Conservation (phyloP, 2,888 invertebrate species). For the Heliconius cydno region DNA sequence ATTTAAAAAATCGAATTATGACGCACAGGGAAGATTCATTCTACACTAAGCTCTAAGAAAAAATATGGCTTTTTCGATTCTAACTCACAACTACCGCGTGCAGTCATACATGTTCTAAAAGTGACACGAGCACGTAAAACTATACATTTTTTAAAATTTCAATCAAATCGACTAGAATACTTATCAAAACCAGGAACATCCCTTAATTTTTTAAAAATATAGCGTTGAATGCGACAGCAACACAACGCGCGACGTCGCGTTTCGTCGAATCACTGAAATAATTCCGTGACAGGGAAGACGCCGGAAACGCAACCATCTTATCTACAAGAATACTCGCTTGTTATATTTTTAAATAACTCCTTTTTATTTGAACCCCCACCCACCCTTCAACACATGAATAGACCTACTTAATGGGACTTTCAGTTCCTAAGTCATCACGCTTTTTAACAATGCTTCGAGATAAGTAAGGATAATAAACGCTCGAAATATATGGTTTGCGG, state of each 20-base stretch:
- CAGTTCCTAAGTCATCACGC: slow-evolving; percentile 83
- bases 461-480: slow-evolving; percentile 82
- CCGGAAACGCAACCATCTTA: slow-evolving; percentile 83
- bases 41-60: too few species aligned
- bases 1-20: too few species aligned
- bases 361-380: slow-evolving; percentile 78
- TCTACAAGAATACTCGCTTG: slow-evolving; percentile 81
- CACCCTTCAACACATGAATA: slow-evolving; percentile 79
- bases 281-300: slow-evolving; percentile 73
- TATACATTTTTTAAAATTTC: too few species aligned
- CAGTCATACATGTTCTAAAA: too few species aligned
- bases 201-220: slow-evolving; percentile 80
- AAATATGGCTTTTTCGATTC: too few species aligned
- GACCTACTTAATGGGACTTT: slow-evolving; percentile 81
- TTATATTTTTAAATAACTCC: slow-evolving; percentile 82
- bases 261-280: slow-evolving; percentile 81
- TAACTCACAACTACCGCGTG: too few species aligned
- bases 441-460: slow-evolving; percentile 77
- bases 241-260: slow-evolving; percentile 77
- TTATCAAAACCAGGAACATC: slow-evolving; percentile 53
- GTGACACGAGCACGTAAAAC: too few species aligned
- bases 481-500: slow-evolving; percentile 71
- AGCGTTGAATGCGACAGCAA: slow-evolving; percentile 79
- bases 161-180: background rate
- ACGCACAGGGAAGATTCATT: too few species aligned